Evolutionary conservation across 2,113 vertebrate species (phyloP).

Genomic region (Phocoena sinus): DNA sequence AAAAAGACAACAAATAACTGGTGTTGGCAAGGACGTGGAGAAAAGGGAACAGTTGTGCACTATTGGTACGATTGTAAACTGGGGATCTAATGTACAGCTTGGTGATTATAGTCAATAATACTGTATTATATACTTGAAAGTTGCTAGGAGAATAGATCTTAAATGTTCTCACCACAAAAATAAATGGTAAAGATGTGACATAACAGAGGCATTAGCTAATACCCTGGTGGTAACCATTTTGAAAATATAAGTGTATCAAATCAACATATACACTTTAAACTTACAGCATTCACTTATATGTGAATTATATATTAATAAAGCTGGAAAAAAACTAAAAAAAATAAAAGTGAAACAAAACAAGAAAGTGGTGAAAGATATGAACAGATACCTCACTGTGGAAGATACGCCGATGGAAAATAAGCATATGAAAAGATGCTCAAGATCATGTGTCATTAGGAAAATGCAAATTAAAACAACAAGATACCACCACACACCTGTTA

Average conservation of each 20-base stretch:
- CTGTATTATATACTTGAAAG: background rate
- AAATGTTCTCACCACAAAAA: background rate
- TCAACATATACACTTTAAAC: background rate
- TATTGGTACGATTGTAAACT: background rate
- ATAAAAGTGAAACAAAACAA: background rate
- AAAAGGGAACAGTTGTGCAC: background rate
- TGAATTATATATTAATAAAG: background rate
- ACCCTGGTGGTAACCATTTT: background rate
- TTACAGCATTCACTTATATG: background rate
- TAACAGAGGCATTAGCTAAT: background rate
- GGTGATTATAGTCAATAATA: background rate
- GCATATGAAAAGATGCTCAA: background rate
- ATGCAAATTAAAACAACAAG: background rate
- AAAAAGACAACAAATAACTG: background rate
- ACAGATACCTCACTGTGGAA: background rate
- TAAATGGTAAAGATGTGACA: background rate
- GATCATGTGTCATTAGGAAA: too few species aligned
- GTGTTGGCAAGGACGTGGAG: background rate
- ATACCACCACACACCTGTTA: rapidly evolving
- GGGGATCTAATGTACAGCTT: background rate
- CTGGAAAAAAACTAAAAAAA: background rate
- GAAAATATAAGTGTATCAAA: background rate
- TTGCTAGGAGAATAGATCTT: background rate
- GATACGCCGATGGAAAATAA: background rate
- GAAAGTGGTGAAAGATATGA: background rate